Evolutionary conservation across 1,140 invertebrate genomes (phyloP), one percentile per base, ranked within the genome.

Genomic region (Hylyphantes graminicola): DNA sequence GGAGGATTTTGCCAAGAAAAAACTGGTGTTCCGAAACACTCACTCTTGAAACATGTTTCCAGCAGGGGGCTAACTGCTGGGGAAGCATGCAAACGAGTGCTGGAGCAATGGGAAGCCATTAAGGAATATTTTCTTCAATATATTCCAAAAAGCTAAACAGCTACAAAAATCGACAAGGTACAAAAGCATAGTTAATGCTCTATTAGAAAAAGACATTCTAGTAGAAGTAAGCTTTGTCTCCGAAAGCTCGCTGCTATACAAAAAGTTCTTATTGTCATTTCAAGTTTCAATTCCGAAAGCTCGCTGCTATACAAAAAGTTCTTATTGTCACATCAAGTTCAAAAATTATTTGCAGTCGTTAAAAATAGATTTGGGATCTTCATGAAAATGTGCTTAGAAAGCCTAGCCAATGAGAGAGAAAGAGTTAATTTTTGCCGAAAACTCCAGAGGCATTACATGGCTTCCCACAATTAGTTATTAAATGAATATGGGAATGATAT

Each of bases 1-100:
- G 77, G 86, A 88, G 70, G 87, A 88, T 85, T 88, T 75, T 83
- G 87, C 51, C 85, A 87, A 72, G 53, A 85, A 50, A 55, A 87
- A 67, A 17, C n/a, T 10, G 72, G 74, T 10, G 73, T 88, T 63
- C 80, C 79, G 15, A 61, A 68, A 12, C 76, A 86, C 7, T 15
- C 72, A 53, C 88, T 88, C 68, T 85, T 87, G 35, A 86, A 88
- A 54, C 87, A n/a, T 86, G 82, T 87, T n/a, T 57, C 73, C 19
- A 17, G 13, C 15, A 81, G 86, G 65, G 87, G 88, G 87, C 84
- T 88, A 11, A 87, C 87, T 21, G 63, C 87, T n/a, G 76, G n/a
- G 73, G 53, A 81, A 61, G 78, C 87, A 76, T 50, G 86, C 11
- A 11, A 85, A 11, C 82, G 87, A 61, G 54, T 88, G 19, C 12